Base-by-base conservation (phyloP, 2,113 vertebrate genomes). In the Cyprinodon tularosa region DNA sequence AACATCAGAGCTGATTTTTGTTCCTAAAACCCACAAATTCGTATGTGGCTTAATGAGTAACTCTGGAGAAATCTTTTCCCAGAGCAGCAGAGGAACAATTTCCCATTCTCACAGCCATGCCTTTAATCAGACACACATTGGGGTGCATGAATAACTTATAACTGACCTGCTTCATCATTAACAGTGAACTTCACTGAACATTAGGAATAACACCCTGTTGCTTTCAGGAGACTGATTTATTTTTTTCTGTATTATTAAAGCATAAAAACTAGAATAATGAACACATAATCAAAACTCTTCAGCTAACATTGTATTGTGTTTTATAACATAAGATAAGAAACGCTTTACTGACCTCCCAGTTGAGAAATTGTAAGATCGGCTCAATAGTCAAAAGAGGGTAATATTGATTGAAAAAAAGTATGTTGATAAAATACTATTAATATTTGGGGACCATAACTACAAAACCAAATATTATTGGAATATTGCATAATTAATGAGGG, bases 141-240 rank as follows among this genome's bases (percentile, higher is more conserved):
- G 39, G 50, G 38, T 11, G 60, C 63, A 71, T 60, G 45, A 82
- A 80, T 70, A 70, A 72, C n/a, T 72, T 67, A 14, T 29, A 72
- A 83, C 66, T 66, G 37, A 76, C 22, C 60, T 62, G 0, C 9
- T 70, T 22, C 65, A 75, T 83, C 57, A 71, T 84, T 74, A 81
- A 57, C 65, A 62, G n/a, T 29, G 17, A 40, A 36, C 53, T 61
- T 83, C 73, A 50, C 63, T 57, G 47, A 40, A 12, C 44, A 66
- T 65, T 61, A 29, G 2, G 14, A 38, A 20, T 64, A n/a, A 70
- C 83, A 66, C n/a, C 15, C 44, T 40, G 47, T 47, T 44, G 3
- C 57, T 47, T 62, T 1, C 7, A 10, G 39, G 17, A 60, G 59
- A 48, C 29, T 14, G 37, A 68, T 74, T 65, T 29, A 29, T 29